Evolutionary conservation across 1,140 invertebrate species (phyloP).

Genomic region (Bombus huntii): DNA sequence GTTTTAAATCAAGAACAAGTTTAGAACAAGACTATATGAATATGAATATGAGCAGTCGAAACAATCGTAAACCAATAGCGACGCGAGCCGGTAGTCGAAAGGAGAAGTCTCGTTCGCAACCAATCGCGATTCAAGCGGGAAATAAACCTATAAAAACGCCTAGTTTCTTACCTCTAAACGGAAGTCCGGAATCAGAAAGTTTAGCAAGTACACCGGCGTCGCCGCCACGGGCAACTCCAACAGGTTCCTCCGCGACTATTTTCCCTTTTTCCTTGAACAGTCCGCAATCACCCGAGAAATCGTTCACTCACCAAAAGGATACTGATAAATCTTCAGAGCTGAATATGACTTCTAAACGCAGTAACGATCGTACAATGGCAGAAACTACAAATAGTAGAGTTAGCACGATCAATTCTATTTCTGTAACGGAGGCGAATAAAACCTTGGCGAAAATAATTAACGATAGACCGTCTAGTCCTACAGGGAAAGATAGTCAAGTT

Average conservation of each 20-base stretch:
- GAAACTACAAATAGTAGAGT: slow-evolving; percentile 62
- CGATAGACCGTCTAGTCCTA: slow-evolving; percentile 73
- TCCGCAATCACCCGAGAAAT: slow-evolving; percentile 83
- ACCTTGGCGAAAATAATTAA: slow-evolving; percentile 42
- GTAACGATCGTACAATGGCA: slow-evolving; percentile 77
- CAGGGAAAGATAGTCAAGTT: slow-evolving; percentile 37
- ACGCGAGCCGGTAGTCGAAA: slow-evolving; percentile 75
- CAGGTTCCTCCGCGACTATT: slow-evolving; percentile 83
- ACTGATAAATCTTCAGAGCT: slow-evolving; percentile 39
- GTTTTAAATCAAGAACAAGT: slow-evolving; percentile 76
- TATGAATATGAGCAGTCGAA: slow-evolving; percentile 76
- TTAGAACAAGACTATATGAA: slow-evolving; percentile 81
- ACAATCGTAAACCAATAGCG: slow-evolving; percentile 57
- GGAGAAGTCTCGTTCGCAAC: slow-evolving; percentile 83
- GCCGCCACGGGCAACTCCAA: slow-evolving; percentile 82
- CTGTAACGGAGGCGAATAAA: slow-evolving; percentile 43
- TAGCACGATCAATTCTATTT: slow-evolving; percentile 59
- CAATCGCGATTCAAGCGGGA: slow-evolving; percentile 84
- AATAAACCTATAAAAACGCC: slow-evolving; percentile 79
- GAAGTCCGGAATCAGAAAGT: slow-evolving; percentile 78
- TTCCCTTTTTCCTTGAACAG: slow-evolving; percentile 85
- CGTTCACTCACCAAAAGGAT: slow-evolving; percentile 71
- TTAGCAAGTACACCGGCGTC: slow-evolving; percentile 80
- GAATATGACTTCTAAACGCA: slow-evolving; percentile 37
- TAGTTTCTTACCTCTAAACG: slow-evolving; percentile 77